Conservation (phyloP, 1,140 invertebrate species). For the Ceratosolen solmsi region DNA sequence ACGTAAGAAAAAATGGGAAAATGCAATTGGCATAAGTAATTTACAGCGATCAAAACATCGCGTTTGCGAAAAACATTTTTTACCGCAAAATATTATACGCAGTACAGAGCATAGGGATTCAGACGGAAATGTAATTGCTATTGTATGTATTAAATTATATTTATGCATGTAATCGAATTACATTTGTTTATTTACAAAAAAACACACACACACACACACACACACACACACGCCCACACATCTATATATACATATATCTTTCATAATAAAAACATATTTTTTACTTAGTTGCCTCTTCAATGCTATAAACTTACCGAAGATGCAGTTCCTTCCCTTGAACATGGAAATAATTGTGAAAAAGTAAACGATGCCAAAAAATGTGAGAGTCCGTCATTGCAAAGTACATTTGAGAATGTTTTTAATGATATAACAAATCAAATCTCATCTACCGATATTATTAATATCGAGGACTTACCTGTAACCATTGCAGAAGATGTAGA, state of each 20-base stretch:
- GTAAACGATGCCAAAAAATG: not conserved
- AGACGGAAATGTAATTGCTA: not conserved
- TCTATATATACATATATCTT: too few species aligned
- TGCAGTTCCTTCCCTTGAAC: not conserved
- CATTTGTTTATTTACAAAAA: too few species aligned
- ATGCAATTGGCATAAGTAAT: constrained; percentile 6
- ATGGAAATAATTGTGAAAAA: constrained; percentile 19
- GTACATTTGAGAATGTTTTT: not conserved
- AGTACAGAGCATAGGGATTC: constrained; percentile 10
- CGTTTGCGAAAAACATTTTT: constrained; percentile 1
- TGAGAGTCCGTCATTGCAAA: not conserved
- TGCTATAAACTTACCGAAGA: constrained; percentile 1
- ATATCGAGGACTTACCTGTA: not conserved
- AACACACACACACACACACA: too few species aligned
- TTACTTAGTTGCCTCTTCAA: not conserved
- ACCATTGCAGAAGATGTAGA: not conserved
- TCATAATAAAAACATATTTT: not conserved
- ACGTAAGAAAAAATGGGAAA: constrained; percentile 10
- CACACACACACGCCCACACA: too few species aligned
- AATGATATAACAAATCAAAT: constrained; percentile 9
- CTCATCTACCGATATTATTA: not conserved
- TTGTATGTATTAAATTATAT: not conserved
- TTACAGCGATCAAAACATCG: constrained; percentile 15
- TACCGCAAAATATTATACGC: not conserved
- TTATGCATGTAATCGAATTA: not conserved